Evolutionary conservation across 2,797 vertebrate genomes (phyloP).

Genomic region (Ispidina lecontei): DNA sequence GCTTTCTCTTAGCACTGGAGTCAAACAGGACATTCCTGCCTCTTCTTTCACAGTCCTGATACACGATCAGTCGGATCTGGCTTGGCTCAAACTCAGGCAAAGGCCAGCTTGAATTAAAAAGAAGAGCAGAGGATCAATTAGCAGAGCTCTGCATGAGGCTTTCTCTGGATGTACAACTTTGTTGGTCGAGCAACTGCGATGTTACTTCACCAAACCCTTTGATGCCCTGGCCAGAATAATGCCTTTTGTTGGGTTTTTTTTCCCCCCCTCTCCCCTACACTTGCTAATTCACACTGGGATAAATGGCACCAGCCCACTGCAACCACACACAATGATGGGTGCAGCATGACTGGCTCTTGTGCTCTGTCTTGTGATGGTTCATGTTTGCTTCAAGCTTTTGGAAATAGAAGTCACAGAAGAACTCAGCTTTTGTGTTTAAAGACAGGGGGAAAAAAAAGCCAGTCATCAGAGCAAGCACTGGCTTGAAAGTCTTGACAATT

Average conservation of each 20-base stretch:
- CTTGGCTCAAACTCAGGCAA: constrained; percentile 93
- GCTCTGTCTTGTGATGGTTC: neutral
- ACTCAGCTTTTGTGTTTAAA: neutral
- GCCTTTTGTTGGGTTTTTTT: neutral
- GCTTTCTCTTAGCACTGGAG: constrained; percentile 91
- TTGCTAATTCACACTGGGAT: neutral
- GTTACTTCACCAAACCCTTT: neutral
- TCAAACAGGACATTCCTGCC: constrained; percentile 98
- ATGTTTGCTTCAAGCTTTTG: neutral
- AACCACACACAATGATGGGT: neutral
- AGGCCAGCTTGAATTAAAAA: constrained; percentile 87
- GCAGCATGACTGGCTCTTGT: neutral
- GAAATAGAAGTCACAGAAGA: neutral
- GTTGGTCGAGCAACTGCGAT: neutral
- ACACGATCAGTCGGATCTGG: constrained; percentile 96
- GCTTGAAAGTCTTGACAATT: neutral
- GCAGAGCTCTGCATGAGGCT: neutral
- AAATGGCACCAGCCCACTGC: neutral
- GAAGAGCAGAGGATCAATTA: constrained; percentile 27
- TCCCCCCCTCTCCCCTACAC: neutral
- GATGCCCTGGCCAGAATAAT: neutral
- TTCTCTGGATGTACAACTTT: neutral
- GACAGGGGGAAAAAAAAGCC: neutral
- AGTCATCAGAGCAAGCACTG: neutral
- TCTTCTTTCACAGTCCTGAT: constrained; percentile 97